Evolutionary conservation across 2,113 vertebrate genomes (phyloP), one percentile per base, ranked within the genome.

Genomic region (Pomatorhinus ruficollis): DNA sequence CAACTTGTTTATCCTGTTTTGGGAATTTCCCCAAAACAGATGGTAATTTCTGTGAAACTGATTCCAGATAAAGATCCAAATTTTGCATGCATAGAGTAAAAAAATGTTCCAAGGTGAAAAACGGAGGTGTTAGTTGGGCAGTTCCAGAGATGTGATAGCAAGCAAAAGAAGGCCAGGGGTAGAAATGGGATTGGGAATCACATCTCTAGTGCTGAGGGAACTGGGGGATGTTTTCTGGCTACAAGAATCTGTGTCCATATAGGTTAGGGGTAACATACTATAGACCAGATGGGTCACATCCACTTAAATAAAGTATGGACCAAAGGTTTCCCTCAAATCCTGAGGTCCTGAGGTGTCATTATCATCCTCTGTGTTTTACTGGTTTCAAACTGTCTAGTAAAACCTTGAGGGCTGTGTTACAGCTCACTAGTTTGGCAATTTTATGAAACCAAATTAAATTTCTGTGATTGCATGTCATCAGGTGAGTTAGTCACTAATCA

Each of bases 51-150:
- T 80, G 2, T 75, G 49, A 78, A 49, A 49, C 12, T 57, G 4
- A 49, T 70, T 94, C 23, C 23, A 30, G 21, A 76, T 9, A 69
- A 24, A 57, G 5, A 33, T 45, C 4, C 23, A 12, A 27, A 27
- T 63, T 93, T 56, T 74, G 7, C 33, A 40, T 11, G 7, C 33
- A 10, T 30, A 63, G 11, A 33, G 10, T n/a, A 42, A 89, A 91
- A 77, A 42, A 10, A 24, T 5, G 4, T 64, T 35, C 39, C 31
- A 35, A 23, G 31, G 25, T 54, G 7, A 25, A 85, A 90, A 75
- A n/a, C 5, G 0, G 30, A 56, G 3, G 3, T 2, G 39, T 75
- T 63, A 25, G 0, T 17, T n/a, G 11, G 13, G 15, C 11, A 2
- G 3, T 61, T 65, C 15, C 37, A 71, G 52, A 71, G 44, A 60